Evolutionary conservation across 1,140 invertebrate genomes (phyloP).

Genomic region (Varroa destructor): DNA sequence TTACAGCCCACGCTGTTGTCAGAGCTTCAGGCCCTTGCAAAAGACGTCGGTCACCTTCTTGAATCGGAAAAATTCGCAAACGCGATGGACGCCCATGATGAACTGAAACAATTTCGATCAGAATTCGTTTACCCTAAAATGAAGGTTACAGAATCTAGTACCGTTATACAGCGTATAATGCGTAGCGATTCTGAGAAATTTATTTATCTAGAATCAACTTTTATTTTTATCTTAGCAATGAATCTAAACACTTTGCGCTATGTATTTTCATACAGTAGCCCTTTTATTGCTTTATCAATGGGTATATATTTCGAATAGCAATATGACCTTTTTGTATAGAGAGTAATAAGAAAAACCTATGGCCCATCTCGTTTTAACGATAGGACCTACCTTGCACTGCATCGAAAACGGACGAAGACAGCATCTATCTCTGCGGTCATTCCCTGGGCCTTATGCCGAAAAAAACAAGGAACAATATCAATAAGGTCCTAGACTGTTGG

Average conservation of each 20-base stretch:
- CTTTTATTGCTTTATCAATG: no score
- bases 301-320: no score
- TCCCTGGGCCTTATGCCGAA: slow-evolving; percentile 47
- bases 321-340: no score
- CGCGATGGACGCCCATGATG: slow-evolving; percentile 1
- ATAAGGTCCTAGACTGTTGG: slow-evolving; percentile 45
- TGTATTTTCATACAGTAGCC: no score
- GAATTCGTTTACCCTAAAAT: slow-evolving; percentile 24
- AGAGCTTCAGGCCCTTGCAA: not conserved
- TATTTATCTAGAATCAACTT: no score
- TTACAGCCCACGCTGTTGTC: not conserved
- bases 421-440: slow-evolving; percentile 48
- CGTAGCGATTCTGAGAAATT: no score
- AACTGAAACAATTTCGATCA: not conserved
- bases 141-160: not conserved
- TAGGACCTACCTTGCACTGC: slow-evolving; percentile 9
- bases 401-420: slow-evolving; percentile 40
- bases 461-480: slow-evolving; percentile 38
- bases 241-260: no score
- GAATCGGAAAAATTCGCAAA: not conserved
- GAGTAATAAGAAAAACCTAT: not conserved
- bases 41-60: not conserved
- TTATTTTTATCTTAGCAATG: no score
- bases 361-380: not conserved
- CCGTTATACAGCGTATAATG: no score